Conservation (phyloP, 2,888 invertebrate genomes). For the Folsomia manolachei region DNA sequence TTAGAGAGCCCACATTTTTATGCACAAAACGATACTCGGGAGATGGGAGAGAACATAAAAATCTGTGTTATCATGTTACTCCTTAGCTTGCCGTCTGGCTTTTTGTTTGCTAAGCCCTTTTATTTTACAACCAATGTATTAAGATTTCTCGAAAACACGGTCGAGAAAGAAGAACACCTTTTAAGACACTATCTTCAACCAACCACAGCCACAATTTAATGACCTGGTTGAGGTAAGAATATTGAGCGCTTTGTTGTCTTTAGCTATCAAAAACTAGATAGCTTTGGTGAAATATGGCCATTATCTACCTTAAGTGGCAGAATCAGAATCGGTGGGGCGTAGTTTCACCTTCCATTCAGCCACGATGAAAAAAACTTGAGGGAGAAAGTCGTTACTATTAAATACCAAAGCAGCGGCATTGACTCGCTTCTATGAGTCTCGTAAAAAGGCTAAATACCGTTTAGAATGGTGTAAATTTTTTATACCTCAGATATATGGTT, state of each 20-base stretch:
- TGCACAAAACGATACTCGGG: too few relatives aligned
- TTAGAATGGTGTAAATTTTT: background rate
- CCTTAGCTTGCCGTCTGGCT: background rate
- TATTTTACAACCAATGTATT: background rate
- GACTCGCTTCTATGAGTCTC: too few relatives aligned
- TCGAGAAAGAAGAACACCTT: background rate
- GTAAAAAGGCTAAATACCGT: background rate
- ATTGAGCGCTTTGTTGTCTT: background rate
- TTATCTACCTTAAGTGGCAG: constrained; percentile 7
- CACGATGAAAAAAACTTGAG: background rate
- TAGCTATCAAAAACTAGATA: background rate
- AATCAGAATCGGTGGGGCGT: background rate
- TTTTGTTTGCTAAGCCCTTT: background rate
- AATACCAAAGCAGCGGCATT: background rate
- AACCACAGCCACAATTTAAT: constrained; percentile 11
- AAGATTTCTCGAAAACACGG: background rate
- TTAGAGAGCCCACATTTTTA: too few relatives aligned
- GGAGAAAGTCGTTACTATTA: background rate
- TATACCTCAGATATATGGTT: background rate
- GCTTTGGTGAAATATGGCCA: constrained; percentile 6
- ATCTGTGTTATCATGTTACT: background rate
- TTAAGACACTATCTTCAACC: background rate
- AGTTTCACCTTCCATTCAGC: background rate
- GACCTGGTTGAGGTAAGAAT: background rate
- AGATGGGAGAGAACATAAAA: too few relatives aligned